Evolutionary conservation across 2,888 invertebrate species (phyloP).

Genomic region (Xylophagus ater): DNA sequence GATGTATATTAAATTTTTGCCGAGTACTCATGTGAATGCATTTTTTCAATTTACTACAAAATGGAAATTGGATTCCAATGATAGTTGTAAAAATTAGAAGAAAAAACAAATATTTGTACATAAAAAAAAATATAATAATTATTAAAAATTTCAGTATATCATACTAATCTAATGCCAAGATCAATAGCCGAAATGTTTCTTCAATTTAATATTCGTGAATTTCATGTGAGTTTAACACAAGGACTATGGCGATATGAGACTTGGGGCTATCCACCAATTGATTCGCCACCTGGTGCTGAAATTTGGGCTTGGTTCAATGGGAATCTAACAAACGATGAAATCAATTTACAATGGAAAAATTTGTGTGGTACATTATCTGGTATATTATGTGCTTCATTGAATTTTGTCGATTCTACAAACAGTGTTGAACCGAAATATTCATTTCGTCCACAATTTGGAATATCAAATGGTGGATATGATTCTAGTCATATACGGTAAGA

Average conservation of each 20-base stretch:
- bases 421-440: conserved; percentile 75
- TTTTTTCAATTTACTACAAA: conserved; percentile 85
- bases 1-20: conserved; percentile 72
- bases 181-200: conserved; percentile 79
- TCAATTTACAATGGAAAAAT: conserved; percentile 78
- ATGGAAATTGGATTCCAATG: conserved; percentile 50
- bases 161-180: conserved; percentile 79
- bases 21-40: conserved; percentile 72
- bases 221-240: conserved; percentile 85
- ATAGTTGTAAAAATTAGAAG: conserved; percentile 58
- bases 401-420: conserved; percentile 79
- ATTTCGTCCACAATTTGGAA: conserved; percentile 52
- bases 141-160: conserved; percentile 50
- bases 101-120: too few species aligned
- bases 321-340: conserved; percentile 37
- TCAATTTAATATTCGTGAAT: conserved; percentile 73
- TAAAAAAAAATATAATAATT: not conserved
- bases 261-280: conserved; percentile 88
- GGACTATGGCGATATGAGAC: conserved; percentile 87
- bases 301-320: conserved; percentile 83
- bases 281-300: conserved; percentile 89
- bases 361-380: conserved; percentile 87
- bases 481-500: conserved; percentile 14
- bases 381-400: conserved; percentile 89
- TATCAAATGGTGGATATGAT: conserved; percentile 23